Evolutionary conservation across 1,140 invertebrate species (phyloP).

Genomic region (Drosophila nasuta): DNA sequence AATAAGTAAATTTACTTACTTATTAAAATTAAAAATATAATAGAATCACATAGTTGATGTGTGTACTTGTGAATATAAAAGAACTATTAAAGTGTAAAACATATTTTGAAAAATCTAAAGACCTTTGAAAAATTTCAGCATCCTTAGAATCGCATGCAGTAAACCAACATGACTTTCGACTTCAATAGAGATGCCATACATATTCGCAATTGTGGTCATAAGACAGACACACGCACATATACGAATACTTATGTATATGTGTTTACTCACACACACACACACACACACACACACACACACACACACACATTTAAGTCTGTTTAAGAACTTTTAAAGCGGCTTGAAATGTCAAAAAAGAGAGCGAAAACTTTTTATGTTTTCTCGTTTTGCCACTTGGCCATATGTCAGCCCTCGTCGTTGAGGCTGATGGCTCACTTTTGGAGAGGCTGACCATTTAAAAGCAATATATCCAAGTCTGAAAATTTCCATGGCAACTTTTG

Average conservation of each 20-base stretch:
- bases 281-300: not conserved
- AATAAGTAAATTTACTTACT: no score
- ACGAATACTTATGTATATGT: not conserved
- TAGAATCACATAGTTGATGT: no score
- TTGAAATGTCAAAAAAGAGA: not conserved
- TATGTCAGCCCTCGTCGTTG: constrained; percentile 20
- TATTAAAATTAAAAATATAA: no score
- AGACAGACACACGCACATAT: not conserved
- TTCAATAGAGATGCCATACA: not conserved
- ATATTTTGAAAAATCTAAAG: no score
- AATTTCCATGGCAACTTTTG: constrained; percentile 48
- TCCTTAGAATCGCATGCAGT: no score
- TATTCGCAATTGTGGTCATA: constrained; percentile 21
- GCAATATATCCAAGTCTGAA: constrained; percentile 27
- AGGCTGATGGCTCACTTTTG: not conserved
- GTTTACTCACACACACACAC: not conserved
- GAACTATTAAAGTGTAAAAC: no score
- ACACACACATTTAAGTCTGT: not conserved
- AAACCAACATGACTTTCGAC: not conserved
- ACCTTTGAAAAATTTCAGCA: no score
- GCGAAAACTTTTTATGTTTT: constrained; percentile 18
- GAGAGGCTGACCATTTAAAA: constrained; percentile 30
- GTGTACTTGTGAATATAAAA: no score
- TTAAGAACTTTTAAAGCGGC: not conserved
- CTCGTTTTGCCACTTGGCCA: constrained; percentile 15